Conservation (phyloP, 2,113 vertebrate species). For the Ptilorrhoa leucosticta region DNA sequence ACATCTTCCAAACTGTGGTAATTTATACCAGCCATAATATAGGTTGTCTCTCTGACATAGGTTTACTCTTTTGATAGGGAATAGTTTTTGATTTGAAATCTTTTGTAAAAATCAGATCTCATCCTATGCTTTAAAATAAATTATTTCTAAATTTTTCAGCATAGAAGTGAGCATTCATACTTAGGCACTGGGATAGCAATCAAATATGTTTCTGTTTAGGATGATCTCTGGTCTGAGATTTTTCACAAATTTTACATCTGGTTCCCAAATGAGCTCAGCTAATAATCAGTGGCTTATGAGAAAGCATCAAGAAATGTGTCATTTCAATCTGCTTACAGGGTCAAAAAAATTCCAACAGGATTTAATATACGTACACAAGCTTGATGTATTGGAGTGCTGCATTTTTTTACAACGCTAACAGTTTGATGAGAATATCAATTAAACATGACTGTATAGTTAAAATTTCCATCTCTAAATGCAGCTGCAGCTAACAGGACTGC, state of each 20-base stretch:
- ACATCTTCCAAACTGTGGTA: neutral
- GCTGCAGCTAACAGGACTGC: constrained; percentile 23
- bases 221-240: neutral
- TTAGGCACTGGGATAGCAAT: neutral
- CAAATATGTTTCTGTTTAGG: neutral
- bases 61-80: neutral
- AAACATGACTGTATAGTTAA: constrained; percentile 35
- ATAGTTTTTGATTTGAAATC: neutral
- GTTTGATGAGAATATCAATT: constrained; percentile 52
- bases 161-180: neutral
- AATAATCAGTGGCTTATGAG: neutral
- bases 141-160: neutral
- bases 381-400: neutral
- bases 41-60: neutral
- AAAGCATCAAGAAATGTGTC: neutral
- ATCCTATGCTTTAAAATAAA: neutral
- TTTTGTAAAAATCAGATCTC: neutral
- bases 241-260: neutral
- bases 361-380: neutral
- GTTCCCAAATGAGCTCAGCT: neutral
- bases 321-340: constrained; percentile 8
- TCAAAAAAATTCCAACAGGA: constrained; percentile 4
- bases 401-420: constrained; percentile 5
- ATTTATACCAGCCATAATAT: accelerated
- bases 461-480: constrained; percentile 41